Percentiles rank a stretch among this genome's conserved stretches.
Evolutionary conservation across 2,797 vertebrate species (phyloP).

Genomic region (Columba guinea): DNA sequence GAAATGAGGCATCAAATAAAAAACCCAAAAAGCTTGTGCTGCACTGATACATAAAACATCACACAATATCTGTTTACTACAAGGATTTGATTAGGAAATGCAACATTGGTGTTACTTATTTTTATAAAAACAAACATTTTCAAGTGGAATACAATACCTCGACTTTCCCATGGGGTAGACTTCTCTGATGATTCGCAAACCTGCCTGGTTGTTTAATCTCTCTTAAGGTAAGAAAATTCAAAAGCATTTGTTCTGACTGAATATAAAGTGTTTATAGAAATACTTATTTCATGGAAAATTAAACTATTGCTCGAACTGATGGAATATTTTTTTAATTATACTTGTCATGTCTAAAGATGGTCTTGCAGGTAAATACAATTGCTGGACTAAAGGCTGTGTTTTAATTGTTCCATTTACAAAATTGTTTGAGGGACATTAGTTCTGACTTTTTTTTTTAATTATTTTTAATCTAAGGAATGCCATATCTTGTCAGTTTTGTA

Average conservation of each 20-base stretch:
- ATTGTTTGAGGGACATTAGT: slow-evolving; percentile 47
- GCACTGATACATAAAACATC: slow-evolving; percentile 8
- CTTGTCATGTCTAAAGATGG: slow-evolving; percentile 58
- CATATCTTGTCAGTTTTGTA: slow-evolving; percentile 58
- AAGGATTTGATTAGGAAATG: slow-evolving; percentile 2
- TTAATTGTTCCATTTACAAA: slow-evolving; percentile 66
- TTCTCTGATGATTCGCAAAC: slow-evolving; percentile 65
- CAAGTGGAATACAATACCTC: slow-evolving; percentile 8
- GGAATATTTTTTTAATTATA: slow-evolving; percentile 76
- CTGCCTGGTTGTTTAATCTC: slow-evolving; percentile 50
- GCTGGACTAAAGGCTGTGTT: slow-evolving; percentile 55
- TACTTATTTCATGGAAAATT: slow-evolving; percentile 71
- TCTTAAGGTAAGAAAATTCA: slow-evolving; percentile 63
- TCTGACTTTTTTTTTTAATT: not conserved
- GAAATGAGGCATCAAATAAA: not conserved
- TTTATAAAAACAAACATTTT: slow-evolving; percentile 45
- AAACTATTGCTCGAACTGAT: slow-evolving; percentile 72
- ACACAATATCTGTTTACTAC: not conserved
- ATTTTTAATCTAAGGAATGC: slow-evolving; percentile 57
- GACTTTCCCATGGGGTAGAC: not conserved
- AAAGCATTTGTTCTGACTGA: slow-evolving; percentile 66
- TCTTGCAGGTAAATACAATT: slow-evolving; percentile 57
- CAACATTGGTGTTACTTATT: not conserved
- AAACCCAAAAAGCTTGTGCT: not conserved
- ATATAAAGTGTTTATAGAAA: slow-evolving; percentile 74